Evolutionary conservation across 2,888 invertebrate genomes (phyloP), one percentile per base, ranked within the genome.

Genomic region (Eutolmus rufibarbis): DNA sequence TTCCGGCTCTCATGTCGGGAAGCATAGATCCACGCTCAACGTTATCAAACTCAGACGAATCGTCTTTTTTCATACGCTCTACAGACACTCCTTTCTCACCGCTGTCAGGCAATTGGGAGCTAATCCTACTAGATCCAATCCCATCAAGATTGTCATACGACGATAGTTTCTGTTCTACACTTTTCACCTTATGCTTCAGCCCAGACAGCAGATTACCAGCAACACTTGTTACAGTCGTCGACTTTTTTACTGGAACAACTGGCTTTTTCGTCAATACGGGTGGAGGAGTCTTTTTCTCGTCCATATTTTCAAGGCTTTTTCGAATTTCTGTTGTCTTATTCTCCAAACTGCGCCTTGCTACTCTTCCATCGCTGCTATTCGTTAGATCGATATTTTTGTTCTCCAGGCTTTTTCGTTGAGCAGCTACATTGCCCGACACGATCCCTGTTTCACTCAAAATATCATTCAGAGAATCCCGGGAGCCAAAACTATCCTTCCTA

Each of bases 191-290:
- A 90, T 92, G 94, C 90, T 94, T 94, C n/a, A 95, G 91, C 5
- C 95, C 95, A 88, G 94, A 94, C 89, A 95, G 93, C 88, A 95
- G 90, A 9, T 94, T 94, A 57, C 94, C 94, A 43, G 94, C 93
- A 87, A 91, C 91, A 76, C 92, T 92, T 7, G 94, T 94, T 8
- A 95, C 95, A 0, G 95, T 95, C 0, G 95, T 95, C 87, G 95
- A 95, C 90, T 96, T 96, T 92, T 96, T 96, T 57, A 94, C 93
- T 89, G 95, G 95, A 91, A 96, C 94, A 81, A 93, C 93, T 9
- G 96, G 96, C 91, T 96, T 96, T 89, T 94, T 94, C 81, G 93
- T 92, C 66, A 94, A 92, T 89, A 94, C 91, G 43, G 94, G 94
- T n/a, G 94, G 94, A 57, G 93, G 93, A 88, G 92, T 91, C 89